Conservation (phyloP, 2,113 vertebrate species). For the Azemiops feae region DNA sequence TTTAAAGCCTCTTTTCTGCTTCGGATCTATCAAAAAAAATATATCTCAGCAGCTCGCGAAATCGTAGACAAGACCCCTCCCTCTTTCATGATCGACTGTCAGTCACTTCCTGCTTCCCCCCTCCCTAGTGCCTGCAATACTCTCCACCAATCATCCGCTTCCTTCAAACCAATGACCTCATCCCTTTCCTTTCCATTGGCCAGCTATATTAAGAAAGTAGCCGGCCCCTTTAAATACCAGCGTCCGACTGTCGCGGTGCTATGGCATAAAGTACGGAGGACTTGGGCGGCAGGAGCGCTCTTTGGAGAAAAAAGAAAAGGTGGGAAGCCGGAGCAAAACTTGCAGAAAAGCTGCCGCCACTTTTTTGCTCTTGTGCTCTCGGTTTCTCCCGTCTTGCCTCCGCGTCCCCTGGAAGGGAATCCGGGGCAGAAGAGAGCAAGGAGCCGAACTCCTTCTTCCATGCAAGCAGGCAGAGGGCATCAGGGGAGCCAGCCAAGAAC, state of each 20-base stretch:
- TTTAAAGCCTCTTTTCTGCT: neutral
- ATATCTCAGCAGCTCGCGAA: no score
- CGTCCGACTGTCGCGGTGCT: neutral
- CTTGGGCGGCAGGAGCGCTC: neutral
- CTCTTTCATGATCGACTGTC: slow-evolving; percentile 27
- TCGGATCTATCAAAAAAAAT: neutral
- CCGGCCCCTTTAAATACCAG: slow-evolving; percentile 84
- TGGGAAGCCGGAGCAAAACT: neutral
- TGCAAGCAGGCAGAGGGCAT: neutral
- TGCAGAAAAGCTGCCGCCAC: no score
- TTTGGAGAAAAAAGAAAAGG: neutral
- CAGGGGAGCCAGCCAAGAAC: neutral
- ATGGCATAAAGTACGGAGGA: neutral
- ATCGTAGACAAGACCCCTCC: slow-evolving; percentile 11
- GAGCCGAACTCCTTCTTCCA: neutral
- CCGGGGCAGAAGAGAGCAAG: neutral
- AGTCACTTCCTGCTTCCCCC: slow-evolving; percentile 31
- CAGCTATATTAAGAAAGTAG: slow-evolving; percentile 93
- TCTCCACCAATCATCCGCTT: slow-evolving; percentile 68
- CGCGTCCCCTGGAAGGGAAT: neutral
- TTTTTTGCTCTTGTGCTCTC: neutral
- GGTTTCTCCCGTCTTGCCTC: neutral
- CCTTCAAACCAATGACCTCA: slow-evolving; percentile 77
- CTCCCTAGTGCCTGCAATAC: neutral
- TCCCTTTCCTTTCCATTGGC: slow-evolving; percentile 80